phyloP scores from a whole-genome alignment of 2,888 invertebrate species.

The Chymomyza fuscimana region DNA sequence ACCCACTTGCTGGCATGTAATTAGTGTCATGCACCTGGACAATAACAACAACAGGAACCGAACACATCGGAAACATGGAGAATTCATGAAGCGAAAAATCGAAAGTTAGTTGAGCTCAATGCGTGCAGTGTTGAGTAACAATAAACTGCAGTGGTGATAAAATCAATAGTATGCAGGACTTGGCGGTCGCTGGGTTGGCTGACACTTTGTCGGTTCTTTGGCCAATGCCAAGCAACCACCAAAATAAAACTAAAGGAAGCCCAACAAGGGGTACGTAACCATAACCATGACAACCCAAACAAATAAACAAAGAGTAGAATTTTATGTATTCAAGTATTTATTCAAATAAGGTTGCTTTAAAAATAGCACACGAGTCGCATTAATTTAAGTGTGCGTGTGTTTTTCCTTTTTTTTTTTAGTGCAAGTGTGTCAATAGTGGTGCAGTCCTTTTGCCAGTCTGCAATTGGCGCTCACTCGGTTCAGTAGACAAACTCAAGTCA shows the following conservation, averaged over 20 bases:
- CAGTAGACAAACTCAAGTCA: slow-evolving; percentile 16
- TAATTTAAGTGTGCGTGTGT: slow-evolving; percentile 17
- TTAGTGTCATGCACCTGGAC: slow-evolving; percentile 44
- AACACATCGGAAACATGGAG: slow-evolving; percentile 26
- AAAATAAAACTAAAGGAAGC: slow-evolving; percentile 9
- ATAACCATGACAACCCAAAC: slow-evolving; percentile 59
- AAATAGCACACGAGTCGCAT: slow-evolving; percentile 61
- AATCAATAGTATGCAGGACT: slow-evolving; percentile 52
- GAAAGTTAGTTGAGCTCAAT: slow-evolving; percentile 59
- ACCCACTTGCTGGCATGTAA: slow-evolving; percentile 61
- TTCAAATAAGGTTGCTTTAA: slow-evolving; percentile 61
- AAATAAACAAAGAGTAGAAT: slow-evolving; percentile 58
- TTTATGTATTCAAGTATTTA: slow-evolving; percentile 55
- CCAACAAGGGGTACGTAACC: neutral
- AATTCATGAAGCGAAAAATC: slow-evolving; percentile 62
- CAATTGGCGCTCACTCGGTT: slow-evolving; percentile 9
- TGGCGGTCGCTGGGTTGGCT: slow-evolving; percentile 8
- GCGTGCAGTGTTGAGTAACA: slow-evolving; percentile 47
- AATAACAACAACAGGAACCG: slow-evolving; percentile 12
- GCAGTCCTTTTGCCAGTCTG: slow-evolving; percentile 25
- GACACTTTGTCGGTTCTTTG: slow-evolving; percentile 31
- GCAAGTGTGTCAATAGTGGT: slow-evolving; percentile 57
- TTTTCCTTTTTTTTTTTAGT: neutral
- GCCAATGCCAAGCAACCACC: slow-evolving; percentile 73
- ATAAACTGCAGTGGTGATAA: slow-evolving; percentile 21